Conservation (phyloP, 2,113 vertebrate genomes). For the Tupaia tana region DNA sequence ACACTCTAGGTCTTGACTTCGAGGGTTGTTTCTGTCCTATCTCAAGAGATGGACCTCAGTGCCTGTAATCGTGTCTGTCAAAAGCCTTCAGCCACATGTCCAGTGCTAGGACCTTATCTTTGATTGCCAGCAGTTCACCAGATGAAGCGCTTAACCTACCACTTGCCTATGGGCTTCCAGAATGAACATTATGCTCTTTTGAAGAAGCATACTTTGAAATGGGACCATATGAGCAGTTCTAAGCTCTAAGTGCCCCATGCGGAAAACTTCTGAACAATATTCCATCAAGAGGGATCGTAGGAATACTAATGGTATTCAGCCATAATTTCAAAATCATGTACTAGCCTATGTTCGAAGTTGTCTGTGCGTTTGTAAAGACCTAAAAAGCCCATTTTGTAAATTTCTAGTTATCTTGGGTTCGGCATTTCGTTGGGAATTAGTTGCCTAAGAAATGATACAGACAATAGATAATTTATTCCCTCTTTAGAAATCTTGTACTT, state of each 20-base stretch:
- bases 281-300: neutral
- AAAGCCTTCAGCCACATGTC: conserved; percentile 57
- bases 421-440: conserved; percentile 56
- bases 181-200: conserved; percentile 46
- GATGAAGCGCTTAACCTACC: conserved; percentile 37
- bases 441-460: conserved; percentile 61
- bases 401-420: conserved; percentile 48
- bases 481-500: conserved; percentile 64
- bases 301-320: neutral
- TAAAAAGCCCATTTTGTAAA: conserved; percentile 21
- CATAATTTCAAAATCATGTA: conserved; percentile 11
- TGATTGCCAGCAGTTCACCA: conserved; percentile 55
- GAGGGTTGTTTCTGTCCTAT: conserved; percentile 65
- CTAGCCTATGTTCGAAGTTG: neutral
- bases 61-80: conserved; percentile 57
- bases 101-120: conserved; percentile 53
- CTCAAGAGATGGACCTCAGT: conserved; percentile 62
- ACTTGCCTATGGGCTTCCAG: conserved; percentile 54
- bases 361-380: conserved; percentile 11
- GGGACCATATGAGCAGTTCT: conserved; percentile 27
- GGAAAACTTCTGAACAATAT: conserved; percentile 18
- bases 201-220: conserved; percentile 50
- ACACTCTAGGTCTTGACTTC: conserved; percentile 68
- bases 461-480: conserved; percentile 76
- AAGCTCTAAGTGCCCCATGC: neutral